Percentiles rank a stretch among this genome's conserved stretches.
Evolutionary conservation across 2,113 vertebrate species (phyloP).

Genomic region (Bubo scandiacus): DNA sequence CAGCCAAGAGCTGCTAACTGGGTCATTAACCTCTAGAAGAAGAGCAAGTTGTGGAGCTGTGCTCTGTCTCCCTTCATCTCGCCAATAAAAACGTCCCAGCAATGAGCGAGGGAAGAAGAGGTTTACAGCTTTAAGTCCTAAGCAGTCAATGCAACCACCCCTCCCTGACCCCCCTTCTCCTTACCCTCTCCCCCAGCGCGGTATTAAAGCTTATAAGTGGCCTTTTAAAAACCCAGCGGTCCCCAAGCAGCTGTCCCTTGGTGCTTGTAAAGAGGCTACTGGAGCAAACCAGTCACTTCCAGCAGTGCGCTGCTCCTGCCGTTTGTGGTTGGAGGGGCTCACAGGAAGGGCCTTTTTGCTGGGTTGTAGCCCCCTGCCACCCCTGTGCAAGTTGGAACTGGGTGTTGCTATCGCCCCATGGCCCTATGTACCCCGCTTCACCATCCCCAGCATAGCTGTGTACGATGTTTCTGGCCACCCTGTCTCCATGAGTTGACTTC

Average conservation of each 20-base stretch:
- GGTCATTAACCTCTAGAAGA: constrained; percentile 86
- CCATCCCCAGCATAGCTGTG: neutral
- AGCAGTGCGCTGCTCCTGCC: neutral
- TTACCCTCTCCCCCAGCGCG: neutral
- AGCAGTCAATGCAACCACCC: constrained; percentile 58
- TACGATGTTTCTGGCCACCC: fast-evolving
- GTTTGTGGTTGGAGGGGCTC: neutral
- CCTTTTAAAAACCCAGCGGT: constrained; percentile 61
- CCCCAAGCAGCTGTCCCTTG: constrained; percentile 19
- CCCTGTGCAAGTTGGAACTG: neutral
- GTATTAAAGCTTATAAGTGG: constrained; percentile 29
- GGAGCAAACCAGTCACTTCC: constrained; percentile 44
- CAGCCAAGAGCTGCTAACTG: constrained; percentile 87
- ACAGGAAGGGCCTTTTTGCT: neutral
- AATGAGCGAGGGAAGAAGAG: constrained; percentile 56
- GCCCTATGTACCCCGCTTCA: fast-evolving
- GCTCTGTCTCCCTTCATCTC: constrained; percentile 77
- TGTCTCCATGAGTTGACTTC: neutral
- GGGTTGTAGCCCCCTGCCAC: neutral
- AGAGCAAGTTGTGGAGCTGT: constrained; percentile 75
- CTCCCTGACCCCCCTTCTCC: constrained; percentile 24
- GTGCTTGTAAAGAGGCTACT: constrained; percentile 55
- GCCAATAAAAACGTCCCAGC: constrained; percentile 75
- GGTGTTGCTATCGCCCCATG: neutral
- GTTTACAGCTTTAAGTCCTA: constrained; percentile 73